Evolutionary conservation across 2,113 vertebrate species (phyloP).

Genomic region (Corythoichthys intestinalis): DNA sequence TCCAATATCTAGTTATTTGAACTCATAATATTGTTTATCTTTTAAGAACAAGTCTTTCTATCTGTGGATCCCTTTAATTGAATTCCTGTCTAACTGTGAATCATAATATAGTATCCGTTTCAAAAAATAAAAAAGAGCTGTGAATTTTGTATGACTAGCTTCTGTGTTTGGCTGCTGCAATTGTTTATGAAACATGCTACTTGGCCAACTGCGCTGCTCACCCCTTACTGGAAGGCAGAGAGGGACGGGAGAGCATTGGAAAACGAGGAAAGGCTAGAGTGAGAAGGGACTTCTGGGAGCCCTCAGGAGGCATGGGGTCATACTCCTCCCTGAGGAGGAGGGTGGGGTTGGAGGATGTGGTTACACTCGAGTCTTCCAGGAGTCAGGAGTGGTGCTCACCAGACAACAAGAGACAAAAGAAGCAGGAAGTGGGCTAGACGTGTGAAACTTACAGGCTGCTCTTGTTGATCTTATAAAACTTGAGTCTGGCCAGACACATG

Average conservation of each 20-base stretch:
- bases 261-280: constrained; percentile 88
- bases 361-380: neutral
- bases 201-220: constrained; percentile 75
- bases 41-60: too few relatives aligned
- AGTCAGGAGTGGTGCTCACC: neutral
- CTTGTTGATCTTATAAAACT: constrained; percentile 96
- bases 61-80: too few relatives aligned
- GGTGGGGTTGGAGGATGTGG: constrained; percentile 51
- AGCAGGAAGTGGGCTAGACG: constrained; percentile 38
- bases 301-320: constrained; percentile 80
- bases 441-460: constrained; percentile 84
- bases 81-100: neutral
- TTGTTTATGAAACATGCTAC: neutral
- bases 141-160: neutral
- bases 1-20: too few relatives aligned
- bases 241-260: constrained; percentile 87
- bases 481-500: constrained; percentile 93
- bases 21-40: too few relatives aligned
- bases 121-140: neutral
- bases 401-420: constrained; percentile 36
- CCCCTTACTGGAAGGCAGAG: constrained; percentile 83
- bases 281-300: constrained; percentile 85
- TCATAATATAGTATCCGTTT: neutral
- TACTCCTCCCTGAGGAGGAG: constrained; percentile 82
- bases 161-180: neutral